Conservation (phyloP, 2,113 vertebrate genomes). For the Lethenteron reissneri region DNA sequence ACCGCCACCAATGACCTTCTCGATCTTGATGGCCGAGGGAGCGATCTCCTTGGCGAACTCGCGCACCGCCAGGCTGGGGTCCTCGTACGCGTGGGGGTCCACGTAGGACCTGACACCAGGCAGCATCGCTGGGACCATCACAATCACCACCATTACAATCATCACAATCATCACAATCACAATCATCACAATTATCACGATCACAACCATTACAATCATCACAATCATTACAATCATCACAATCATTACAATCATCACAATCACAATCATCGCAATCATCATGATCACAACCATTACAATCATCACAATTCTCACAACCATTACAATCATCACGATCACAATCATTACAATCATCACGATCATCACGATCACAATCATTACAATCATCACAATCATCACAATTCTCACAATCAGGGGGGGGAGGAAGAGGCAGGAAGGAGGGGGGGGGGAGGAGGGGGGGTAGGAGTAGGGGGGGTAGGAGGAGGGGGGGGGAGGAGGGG, state of each 20-base stretch:
- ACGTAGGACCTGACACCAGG: slow-evolving; percentile 59
- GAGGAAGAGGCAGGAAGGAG: no score
- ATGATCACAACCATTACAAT: not conserved
- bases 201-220: not conserved
- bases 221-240: slow-evolving; percentile 5
- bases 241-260: not conserved
- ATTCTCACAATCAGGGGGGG: not conserved
- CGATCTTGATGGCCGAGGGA: slow-evolving; percentile 80
- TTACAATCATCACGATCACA: not conserved
- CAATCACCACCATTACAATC: not conserved
- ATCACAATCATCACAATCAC: not conserved
- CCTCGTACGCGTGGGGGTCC: slow-evolving; percentile 73
- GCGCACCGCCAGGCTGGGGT: slow-evolving; percentile 54
- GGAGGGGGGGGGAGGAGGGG: no score
- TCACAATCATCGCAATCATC: no score
- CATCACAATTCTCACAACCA: no score
- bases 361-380: slow-evolving; percentile 27
- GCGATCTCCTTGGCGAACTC: slow-evolving; percentile 78
- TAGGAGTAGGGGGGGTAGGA: no score
- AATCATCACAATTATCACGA: not conserved
- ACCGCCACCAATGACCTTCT: slow-evolving; percentile 93
- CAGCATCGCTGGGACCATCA: slow-evolving; percentile 43
- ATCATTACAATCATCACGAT: not conserved
- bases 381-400: slow-evolving; percentile 17
- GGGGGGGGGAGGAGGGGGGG: no score